phyloP scores from a whole-genome alignment of 1,140 invertebrate genomes.

The Saxidomus purpurata region DNA sequence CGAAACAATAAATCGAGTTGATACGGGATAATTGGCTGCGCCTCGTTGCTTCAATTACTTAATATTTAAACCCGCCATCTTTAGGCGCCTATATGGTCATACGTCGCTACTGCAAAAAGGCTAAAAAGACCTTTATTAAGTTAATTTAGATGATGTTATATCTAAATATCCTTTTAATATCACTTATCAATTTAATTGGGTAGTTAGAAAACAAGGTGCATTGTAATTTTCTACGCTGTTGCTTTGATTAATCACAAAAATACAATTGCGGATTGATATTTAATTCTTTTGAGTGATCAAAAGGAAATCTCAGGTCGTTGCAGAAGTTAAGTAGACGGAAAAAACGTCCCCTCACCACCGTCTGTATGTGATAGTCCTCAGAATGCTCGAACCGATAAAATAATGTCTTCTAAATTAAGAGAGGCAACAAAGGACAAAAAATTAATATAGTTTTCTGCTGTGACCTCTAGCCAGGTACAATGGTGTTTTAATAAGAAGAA shows the following conservation, averaged over 20 bases:
- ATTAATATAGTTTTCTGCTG: too few species aligned
- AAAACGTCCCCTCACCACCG: background rate
- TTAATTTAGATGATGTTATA: constrained; percentile 33
- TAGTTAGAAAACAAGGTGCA: constrained; percentile 29
- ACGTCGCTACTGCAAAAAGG: background rate
- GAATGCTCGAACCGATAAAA: too few species aligned
- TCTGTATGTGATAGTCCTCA: too few species aligned
- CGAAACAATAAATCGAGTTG: constrained; percentile 43
- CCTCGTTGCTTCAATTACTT: constrained; percentile 45
- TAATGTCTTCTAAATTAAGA: too few species aligned
- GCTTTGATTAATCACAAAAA: background rate
- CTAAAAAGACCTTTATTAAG: constrained; percentile 17
- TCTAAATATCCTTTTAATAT: constrained; percentile 58
- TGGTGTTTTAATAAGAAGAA: too few species aligned
- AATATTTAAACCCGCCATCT: constrained; percentile 26
- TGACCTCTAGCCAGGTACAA: too few species aligned
- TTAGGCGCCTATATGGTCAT: constrained; percentile 8
- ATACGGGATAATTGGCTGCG: constrained; percentile 15
- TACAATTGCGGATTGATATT: constrained; percentile 36
- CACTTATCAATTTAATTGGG: constrained; percentile 57
- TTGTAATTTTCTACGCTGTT: constrained; percentile 52
- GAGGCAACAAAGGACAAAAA: too few species aligned
- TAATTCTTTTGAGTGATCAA: constrained; percentile 36
- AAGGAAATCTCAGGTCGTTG: background rate
- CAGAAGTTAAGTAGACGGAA: background rate